These are phyloP conservation scores for Sialis lutaria DNA, from an alignment of 2,888 invertebrate species.

Conservation along the genomic window DNA sequence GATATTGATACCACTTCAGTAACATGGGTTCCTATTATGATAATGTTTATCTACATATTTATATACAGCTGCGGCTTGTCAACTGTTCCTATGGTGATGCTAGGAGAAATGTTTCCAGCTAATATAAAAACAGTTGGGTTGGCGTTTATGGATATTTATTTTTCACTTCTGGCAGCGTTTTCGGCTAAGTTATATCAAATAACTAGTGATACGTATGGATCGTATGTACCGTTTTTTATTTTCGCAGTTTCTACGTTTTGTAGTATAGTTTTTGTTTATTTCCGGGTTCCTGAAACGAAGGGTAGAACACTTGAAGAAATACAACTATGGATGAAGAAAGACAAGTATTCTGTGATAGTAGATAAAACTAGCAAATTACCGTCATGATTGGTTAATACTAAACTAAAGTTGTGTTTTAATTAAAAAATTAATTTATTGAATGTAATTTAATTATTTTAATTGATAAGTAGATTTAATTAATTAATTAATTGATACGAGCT, in stretches of 20 bases:
- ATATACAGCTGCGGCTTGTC: not conserved
- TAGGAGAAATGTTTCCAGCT: conserved; percentile 3
- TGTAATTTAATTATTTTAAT: too few species aligned
- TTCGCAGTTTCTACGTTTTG: not conserved
- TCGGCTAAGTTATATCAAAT: conserved; percentile 1
- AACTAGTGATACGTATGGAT: not conserved
- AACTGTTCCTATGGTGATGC: not conserved
- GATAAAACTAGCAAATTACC: too few species aligned
- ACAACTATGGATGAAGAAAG: conserved; percentile 14
- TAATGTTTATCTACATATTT: not conserved
- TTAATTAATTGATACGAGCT: too few species aligned
- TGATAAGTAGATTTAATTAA: too few species aligned
- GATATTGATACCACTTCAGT: not conserved
- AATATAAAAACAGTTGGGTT: conserved; percentile 2
- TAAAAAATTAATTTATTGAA: too few species aligned
- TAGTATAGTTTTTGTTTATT: not conserved
- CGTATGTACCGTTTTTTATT: conserved; percentile 3
- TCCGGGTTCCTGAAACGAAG: conserved; percentile 13
- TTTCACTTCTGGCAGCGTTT: not conserved
- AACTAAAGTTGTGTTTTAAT: too few species aligned
- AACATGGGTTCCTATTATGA: not conserved
- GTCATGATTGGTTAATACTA: too few species aligned
- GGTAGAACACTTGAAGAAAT: conserved; percentile 4
- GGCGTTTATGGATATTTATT: conserved; percentile 4
- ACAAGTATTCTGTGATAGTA: too few species aligned